Conservation (phyloP, 2,888 invertebrate genomes). For the Sarcophaga subvicina region DNA sequence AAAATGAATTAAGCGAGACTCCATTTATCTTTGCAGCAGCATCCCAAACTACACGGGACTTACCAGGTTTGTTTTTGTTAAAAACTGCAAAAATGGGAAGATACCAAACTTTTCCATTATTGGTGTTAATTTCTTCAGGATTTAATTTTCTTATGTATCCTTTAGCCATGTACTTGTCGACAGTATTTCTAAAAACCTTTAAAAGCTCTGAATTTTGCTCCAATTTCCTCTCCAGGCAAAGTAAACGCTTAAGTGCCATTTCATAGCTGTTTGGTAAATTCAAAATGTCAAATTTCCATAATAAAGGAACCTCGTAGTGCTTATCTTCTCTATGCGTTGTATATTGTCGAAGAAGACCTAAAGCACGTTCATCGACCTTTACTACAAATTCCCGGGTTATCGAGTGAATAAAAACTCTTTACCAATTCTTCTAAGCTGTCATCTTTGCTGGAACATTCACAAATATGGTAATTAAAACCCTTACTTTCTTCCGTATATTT, state of each 20-base stretch:
- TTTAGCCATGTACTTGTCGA: not conserved
- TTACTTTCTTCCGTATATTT: no score
- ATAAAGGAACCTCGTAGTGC: no score
- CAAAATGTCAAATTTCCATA: not conserved
- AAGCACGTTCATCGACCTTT: constrained; percentile 4
- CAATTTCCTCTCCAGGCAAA: no score
- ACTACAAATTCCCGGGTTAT: constrained; percentile 33
- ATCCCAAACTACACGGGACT: constrained; percentile 49
- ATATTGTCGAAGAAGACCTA: no score
- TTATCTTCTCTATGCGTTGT: no score
- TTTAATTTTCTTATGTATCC: constrained; percentile 25
- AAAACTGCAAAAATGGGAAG: constrained; percentile 69
- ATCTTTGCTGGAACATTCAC: no score
- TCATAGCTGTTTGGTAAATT: not conserved
- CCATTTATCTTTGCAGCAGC: constrained; percentile 37
- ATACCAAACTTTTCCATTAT: constrained; percentile 68
- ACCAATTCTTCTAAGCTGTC: no score
- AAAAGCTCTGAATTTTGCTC: no score
- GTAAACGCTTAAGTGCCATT: not conserved
- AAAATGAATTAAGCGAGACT: constrained; percentile 57
- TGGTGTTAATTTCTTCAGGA: not conserved
- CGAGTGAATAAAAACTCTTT: not conserved
- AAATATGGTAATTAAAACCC: no score
- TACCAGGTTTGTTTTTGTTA: constrained; percentile 49
- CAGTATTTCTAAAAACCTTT: no score